A percentile compares a stretch with the other conserved stretches of the same genome.
Conservation (phyloP, 2,113 vertebrate genomes). For the Catharus fuscescens region DNA sequence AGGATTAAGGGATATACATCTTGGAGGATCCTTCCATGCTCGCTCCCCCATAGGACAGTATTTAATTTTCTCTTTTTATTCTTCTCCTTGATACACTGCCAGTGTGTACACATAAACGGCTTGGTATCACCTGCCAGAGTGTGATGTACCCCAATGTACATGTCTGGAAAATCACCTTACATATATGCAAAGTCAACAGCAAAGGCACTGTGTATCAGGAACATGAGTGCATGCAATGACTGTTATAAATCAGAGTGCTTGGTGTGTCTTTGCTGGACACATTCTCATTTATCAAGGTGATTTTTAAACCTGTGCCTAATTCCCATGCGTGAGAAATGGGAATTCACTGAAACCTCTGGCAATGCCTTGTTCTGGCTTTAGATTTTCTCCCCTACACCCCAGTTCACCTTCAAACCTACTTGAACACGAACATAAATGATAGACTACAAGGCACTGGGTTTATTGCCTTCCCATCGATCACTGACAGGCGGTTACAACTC, state of each 20-base stretch:
- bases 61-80: constrained; percentile 53
- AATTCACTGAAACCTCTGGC: constrained; percentile 27
- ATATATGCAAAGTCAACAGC: constrained; percentile 17
- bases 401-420: constrained; percentile 55
- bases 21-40: background rate
- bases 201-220: background rate
- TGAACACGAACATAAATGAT: constrained; percentile 16
- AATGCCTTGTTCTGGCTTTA: constrained; percentile 16
- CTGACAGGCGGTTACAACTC: background rate
- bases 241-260: constrained; percentile 38
- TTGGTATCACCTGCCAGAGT: background rate
- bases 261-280: constrained; percentile 11
- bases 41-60: background rate
- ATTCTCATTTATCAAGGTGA: constrained; percentile 44
- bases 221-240: constrained; percentile 11
- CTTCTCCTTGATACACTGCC: constrained; percentile 6
- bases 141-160: background rate
- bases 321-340: background rate
- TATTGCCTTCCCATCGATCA: background rate
- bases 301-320: constrained; percentile 38
- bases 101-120: background rate
- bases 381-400: background rate
- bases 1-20: constrained; percentile 39
- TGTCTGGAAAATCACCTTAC: background rate
- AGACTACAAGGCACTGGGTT: background rate